Base-by-base conservation (phyloP, 2,113 vertebrate genomes). In the Corythornis vintsioides region DNA sequence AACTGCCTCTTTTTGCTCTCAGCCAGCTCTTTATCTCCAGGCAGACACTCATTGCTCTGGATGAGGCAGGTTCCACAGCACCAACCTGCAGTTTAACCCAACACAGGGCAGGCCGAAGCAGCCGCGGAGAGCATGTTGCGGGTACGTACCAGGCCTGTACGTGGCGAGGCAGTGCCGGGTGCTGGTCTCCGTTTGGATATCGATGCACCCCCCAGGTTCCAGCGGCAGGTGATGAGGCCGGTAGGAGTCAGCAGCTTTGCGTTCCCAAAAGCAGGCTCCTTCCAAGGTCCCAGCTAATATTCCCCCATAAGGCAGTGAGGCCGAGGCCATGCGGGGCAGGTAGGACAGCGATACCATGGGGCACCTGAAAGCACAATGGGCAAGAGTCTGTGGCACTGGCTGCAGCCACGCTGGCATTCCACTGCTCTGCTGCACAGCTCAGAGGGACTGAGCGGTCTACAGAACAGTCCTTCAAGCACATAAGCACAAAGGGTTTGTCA, bases 81-180 rank as follows among this genome's bases (percentile, higher is more conserved):
- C 52, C 59, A 16, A 29, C 55, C 19, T 33, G 22, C n/a, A 33
- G 28, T 9, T 9, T 13, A 79, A 29, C 26, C 52, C 48, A 15
- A 21, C 3, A 7, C 35, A 10, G 4, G 24, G 9, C 33, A 20
- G 35, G 57, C 9, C 31, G 38, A 52, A 15, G 7, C 0, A 3
- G 60, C 29, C 31, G 6, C 0, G 12, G 11, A 42, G 20, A 77
- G 14, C 15, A 3, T 10, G 1, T 15, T 53, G 61, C 31, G 0
- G 2, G 31, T 15, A 94, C 98, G 10, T 86, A 99, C 98, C 97
- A 26, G 98, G 99, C 91, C 99, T 97, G 93, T 99, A 99, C 0
- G 98, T 99, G 18, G 99, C 98, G 11, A 99, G 98, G 94, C 99
- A 99, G 97, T 99, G 99, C 10, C 98, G 97, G 15, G 98, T 99